Evolutionary conservation across 2,888 invertebrate genomes (phyloP).

Genomic region (Clusia tigrina): DNA sequence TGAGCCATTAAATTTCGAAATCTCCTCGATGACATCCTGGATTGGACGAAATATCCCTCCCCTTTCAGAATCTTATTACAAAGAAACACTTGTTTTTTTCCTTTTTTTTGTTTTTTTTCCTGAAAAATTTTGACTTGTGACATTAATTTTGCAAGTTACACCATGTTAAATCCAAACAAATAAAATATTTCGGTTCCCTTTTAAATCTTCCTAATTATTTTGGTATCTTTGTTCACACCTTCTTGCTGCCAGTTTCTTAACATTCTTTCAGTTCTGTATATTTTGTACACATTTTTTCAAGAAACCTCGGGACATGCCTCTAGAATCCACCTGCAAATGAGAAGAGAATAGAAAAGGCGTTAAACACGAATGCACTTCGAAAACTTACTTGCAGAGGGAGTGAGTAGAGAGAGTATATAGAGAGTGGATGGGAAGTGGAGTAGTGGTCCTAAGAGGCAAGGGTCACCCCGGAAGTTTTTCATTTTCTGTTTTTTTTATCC

Average conservation of each 20-base stretch:
- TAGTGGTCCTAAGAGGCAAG: not conserved
- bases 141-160: not conserved
- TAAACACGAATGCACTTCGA: no score
- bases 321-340: constrained; percentile 2
- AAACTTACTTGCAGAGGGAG: not conserved
- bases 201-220: not conserved
- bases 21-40: no score
- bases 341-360: not conserved
- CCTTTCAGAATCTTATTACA: no score
- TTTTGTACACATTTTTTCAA: not conserved
- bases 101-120: no score
- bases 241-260: no score
- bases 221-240: not conserved
- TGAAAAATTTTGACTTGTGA: no score
- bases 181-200: not conserved
- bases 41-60: no score
- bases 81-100: no score
- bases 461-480: not conserved
- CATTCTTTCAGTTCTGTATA: no score
- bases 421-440: not conserved
- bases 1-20: no score
- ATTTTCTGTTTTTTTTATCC: no score
- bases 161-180: not conserved
- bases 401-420: not conserved
- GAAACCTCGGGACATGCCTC: not conserved